Conservation (phyloP, 2,797 vertebrate genomes). For the Eptatretus atami region DNA sequence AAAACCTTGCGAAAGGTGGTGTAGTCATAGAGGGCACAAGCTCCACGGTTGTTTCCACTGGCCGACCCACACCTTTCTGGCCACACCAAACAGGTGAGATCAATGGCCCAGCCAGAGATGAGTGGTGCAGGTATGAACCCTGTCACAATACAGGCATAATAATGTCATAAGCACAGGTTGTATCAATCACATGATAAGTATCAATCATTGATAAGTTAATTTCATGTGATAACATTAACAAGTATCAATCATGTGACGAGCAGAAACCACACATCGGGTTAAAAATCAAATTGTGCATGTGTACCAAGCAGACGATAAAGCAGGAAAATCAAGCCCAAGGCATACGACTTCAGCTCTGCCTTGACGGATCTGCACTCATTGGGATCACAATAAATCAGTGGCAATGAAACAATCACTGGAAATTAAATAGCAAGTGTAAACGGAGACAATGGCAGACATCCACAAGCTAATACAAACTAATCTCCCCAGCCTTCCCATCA, state of each 20-base stretch:
- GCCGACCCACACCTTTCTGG: slow-evolving; percentile 53
- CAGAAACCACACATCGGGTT: too few relatives aligned
- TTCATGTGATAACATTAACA: too few relatives aligned
- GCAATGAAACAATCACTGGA: too few relatives aligned
- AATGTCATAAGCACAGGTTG: neutral
- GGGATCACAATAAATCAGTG: too few relatives aligned
- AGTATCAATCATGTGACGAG: too few relatives aligned
- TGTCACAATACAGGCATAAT: slow-evolving; percentile 13
- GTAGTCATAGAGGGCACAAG: slow-evolving; percentile 69
- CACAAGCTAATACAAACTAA: too few relatives aligned
- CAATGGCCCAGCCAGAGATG: slow-evolving; percentile 79
- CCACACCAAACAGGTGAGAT: slow-evolving; percentile 94
- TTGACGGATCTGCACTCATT: slow-evolving; percentile 38
- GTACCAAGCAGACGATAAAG: slow-evolving; percentile 56
- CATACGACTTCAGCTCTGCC: slow-evolving; percentile 83
- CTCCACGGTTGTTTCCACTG: slow-evolving; percentile 18
- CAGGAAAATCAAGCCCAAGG: slow-evolving; percentile 71
- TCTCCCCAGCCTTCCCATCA: too few relatives aligned
- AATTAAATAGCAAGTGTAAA: too few relatives aligned
- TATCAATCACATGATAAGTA: too few relatives aligned
- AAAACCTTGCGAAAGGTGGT: slow-evolving; percentile 59
- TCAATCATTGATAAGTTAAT: too few relatives aligned
- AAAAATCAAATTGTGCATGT: too few relatives aligned
- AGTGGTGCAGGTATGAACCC: slow-evolving; percentile 91
- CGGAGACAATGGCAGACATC: too few relatives aligned